Evolutionary conservation across 2,797 vertebrate genomes (phyloP).

Genomic region (Chrosomus eos): DNA sequence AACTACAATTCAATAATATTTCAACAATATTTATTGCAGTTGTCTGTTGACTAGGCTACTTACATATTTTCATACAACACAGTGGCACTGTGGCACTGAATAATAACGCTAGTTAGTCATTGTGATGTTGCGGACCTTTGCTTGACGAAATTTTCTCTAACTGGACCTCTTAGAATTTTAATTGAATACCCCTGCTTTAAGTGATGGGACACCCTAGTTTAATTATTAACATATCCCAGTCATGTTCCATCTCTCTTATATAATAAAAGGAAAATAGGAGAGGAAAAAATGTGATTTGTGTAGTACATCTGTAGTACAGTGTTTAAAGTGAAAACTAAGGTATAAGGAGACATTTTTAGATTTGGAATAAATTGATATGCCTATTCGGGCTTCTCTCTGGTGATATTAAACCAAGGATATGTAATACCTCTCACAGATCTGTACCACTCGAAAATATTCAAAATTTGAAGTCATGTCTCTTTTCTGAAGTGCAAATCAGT

Average conservation of each 20-base stretch:
- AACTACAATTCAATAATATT: no score
- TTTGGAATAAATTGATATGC: background rate
- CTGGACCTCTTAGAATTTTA: no score
- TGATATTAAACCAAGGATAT: constrained; percentile 1
- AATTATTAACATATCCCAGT: background rate
- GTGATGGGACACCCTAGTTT: background rate
- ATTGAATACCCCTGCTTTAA: background rate
- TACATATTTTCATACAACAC: no score
- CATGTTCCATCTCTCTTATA: background rate
- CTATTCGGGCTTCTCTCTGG: background rate
- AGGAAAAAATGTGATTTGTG: background rate
- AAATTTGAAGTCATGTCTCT: background rate
- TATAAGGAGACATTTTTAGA: background rate
- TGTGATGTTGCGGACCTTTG: no score
- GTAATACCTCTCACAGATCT: background rate
- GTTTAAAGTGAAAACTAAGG: background rate
- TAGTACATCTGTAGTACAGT: background rate
- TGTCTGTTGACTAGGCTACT: no score
- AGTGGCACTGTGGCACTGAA: no score
- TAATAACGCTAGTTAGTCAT: no score
- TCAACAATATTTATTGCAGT: no score
- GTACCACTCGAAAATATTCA: background rate
- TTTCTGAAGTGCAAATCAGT: constrained; percentile 12
- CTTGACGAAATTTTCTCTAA: no score
- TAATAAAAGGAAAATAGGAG: background rate